Evolutionary conservation across 2,113 vertebrate genomes (phyloP).

Genomic region (Ammodytes marinus): DNA sequence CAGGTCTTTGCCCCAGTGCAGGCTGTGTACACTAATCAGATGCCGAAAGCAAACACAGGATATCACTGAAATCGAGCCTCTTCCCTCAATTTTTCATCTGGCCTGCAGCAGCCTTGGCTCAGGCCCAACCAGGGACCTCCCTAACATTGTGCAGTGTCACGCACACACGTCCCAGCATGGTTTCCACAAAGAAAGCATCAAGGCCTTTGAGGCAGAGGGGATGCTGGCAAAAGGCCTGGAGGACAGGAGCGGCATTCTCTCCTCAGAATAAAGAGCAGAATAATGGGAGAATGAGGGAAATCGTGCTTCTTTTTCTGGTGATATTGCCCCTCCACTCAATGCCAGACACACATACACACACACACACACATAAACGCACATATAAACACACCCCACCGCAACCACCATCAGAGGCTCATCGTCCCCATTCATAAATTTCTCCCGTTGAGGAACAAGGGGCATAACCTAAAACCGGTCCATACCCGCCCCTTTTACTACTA

Average conservation of each 20-base stretch:
- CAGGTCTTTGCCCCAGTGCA: conserved; percentile 18
- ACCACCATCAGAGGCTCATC: conserved; percentile 48
- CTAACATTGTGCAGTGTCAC: conserved; percentile 70
- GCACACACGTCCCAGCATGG: conserved; percentile 51
- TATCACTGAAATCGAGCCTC: conserved; percentile 71
- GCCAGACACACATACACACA: conserved; percentile 20
- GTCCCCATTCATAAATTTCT: conserved; percentile 82
- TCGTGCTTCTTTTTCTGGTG: not conserved
- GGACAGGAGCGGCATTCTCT: not conserved
- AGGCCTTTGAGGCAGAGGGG: not conserved
- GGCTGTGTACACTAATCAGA: conserved; percentile 58
- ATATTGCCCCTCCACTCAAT: conserved; percentile 6
- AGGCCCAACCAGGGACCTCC: conserved; percentile 71
- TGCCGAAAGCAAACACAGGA: conserved; percentile 67
- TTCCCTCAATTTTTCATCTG: conserved; percentile 81
- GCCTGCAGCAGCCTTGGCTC: conserved; percentile 76
- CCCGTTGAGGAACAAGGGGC: conserved; percentile 73
- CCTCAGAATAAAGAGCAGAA: not conserved
- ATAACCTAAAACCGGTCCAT: conserved; percentile 69
- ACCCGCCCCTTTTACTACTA: conserved; percentile 72
- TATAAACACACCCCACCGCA: conserved; percentile 59
- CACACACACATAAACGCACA: conserved; percentile 52
- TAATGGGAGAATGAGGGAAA: not conserved
- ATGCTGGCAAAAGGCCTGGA: conserved; percentile 10
- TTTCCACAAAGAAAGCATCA: conserved; percentile 41